These are phyloP conservation scores for Monopis laevigella DNA, from an alignment of 2,888 invertebrate genomes.

Conservation along the genomic window DNA sequence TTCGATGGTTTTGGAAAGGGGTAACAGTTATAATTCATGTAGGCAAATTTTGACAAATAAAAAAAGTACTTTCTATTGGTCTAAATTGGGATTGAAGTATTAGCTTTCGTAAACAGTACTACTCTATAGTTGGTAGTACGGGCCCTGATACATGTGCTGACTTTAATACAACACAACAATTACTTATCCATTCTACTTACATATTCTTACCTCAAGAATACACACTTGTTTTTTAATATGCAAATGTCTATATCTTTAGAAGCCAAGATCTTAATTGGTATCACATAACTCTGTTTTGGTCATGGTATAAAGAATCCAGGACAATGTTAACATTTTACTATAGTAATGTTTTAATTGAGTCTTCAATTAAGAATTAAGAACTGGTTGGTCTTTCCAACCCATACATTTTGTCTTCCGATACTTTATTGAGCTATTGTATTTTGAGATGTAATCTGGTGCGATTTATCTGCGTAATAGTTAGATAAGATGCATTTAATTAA, in stretches of 20 bases:
- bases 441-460: too few relatives aligned
- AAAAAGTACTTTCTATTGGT: too few relatives aligned
- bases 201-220: slow-evolving; percentile 4
- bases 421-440: slow-evolving; percentile 5
- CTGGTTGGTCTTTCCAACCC: slow-evolving; percentile 10
- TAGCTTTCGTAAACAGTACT: too few relatives aligned
- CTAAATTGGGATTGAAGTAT: too few relatives aligned
- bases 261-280: slow-evolving; percentile 28
- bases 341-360: slow-evolving; percentile 26
- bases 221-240: slow-evolving; percentile 19
- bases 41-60: too few relatives aligned
- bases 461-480: too few relatives aligned
- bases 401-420: not conserved
- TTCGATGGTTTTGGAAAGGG: too few relatives aligned
- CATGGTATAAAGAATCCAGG: slow-evolving; percentile 14
- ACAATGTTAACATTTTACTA: slow-evolving; percentile 33
- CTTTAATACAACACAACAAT: too few relatives aligned
- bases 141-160: too few relatives aligned
- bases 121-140: too few relatives aligned
- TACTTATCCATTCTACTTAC: not conserved
- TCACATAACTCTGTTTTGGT: slow-evolving; percentile 22
- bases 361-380: slow-evolving; percentile 16
- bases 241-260: slow-evolving; percentile 22
- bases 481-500: too few relatives aligned
- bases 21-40: too few relatives aligned